Conservation (phyloP, 2,113 vertebrate species). For the Theristicus caerulescens region DNA sequence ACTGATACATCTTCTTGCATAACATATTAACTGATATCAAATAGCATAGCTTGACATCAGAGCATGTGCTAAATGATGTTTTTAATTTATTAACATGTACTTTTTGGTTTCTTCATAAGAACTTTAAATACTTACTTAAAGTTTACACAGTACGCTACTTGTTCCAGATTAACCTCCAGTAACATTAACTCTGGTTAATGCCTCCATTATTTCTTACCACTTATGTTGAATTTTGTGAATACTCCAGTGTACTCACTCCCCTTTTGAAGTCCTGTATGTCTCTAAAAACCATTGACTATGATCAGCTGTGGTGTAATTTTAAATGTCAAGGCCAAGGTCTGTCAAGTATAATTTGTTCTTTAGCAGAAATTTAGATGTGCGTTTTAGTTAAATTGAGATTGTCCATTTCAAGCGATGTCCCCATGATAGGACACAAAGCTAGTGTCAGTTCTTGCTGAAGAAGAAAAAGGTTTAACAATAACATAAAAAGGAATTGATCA, state of each 20-base stretch:
- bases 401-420: constrained; percentile 20
- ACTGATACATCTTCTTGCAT: neutral
- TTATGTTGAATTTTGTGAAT: neutral
- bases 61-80: neutral
- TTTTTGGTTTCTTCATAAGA: neutral
- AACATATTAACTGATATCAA: neutral
- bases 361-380: constrained; percentile 45
- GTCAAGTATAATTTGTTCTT: constrained; percentile 61
- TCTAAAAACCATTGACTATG: neutral
- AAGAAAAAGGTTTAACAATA: constrained; percentile 47
- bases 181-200: neutral
- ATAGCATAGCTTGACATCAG: neutral
- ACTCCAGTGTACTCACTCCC: neutral
- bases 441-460: constrained; percentile 27
- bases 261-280: neutral
- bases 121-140: neutral
- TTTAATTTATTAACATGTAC: neutral
- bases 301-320: constrained; percentile 41
- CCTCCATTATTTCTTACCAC: neutral
- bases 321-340: constrained; percentile 58
- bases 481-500: constrained; percentile 63
- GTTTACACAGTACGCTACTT: neutral
- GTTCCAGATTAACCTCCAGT: neutral
- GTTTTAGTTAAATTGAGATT: constrained; percentile 60
- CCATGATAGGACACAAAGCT: constrained; percentile 25